Base-by-base conservation (phyloP, 2,113 vertebrate genomes). In the Beaufortia kweichowensis region DNA sequence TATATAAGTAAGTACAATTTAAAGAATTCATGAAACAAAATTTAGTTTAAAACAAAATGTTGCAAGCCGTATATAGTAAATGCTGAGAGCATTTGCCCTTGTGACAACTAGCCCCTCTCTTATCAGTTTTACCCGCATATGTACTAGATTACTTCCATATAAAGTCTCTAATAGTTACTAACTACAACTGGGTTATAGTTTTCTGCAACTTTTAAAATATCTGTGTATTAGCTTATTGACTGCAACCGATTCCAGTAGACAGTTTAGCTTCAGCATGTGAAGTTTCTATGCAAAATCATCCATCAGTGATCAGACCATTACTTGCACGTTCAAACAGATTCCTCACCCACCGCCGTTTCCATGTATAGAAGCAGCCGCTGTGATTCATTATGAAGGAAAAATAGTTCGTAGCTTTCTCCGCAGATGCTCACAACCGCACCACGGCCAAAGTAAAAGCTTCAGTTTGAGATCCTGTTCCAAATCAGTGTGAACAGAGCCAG, bases 401-500 rank as follows among this genome's bases (percentile, higher is more conserved):
- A 63, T 56, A 60, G 59, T 70, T 14, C 11, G 56, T 57, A 28
- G 23, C 24, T 70, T 39, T 63, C 59, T 23, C 29, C 12, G 9
- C 59, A 55, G 67, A 55, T 46, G 72, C 71, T 74, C 57, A 48
- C 17, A 29, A 29, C 35, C 59, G 57, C 57, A 74, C 46, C 57
- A 31, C 1, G 57, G 71, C 61, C 69, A 74, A 55, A 62, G 29
- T 29, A 56, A 46, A 74, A 39, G 29, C 55, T 53, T 31, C 62
- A 61, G 55, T 60, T 70, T 53, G 68, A 71, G 33, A 14, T 77
- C 41, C 69, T 60, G 61, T 62, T 59, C 31, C 21, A 60, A 50
- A 33, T 53, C 46, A 46, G 39, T 71, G 57, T 60, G 67, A 41
- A 61, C 55, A 21, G 41, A 75, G 72, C 78, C 72, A 75, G 24